Evolutionary conservation across 2,113 vertebrate genomes (phyloP).

Genomic region (Cariama cristata): DNA sequence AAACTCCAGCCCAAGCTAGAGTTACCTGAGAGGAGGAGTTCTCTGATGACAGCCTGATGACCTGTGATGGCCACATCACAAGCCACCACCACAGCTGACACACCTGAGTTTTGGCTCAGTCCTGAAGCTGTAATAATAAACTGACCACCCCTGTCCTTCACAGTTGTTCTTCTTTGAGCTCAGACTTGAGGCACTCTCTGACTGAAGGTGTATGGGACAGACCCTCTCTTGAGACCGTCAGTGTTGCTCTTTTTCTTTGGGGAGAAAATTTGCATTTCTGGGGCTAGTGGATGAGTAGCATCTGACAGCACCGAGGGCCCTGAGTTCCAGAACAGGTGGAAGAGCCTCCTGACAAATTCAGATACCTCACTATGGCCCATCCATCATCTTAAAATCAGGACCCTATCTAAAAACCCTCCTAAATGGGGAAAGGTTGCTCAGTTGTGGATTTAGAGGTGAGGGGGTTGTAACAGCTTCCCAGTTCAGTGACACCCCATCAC

Average conservation of each 20-base stretch:
- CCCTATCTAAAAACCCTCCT: neutral
- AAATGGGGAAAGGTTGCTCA: neutral
- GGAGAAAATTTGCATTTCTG: neutral
- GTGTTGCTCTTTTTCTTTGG: neutral
- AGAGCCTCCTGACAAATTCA: neutral
- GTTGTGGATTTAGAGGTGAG: neutral
- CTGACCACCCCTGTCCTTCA: neutral
- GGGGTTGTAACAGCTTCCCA: neutral
- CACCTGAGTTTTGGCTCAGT: neutral
- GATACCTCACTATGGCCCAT: neutral
- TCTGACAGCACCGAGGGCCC: neutral
- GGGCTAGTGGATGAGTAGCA: neutral
- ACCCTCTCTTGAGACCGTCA: accelerated
- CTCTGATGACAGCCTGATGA: neutral
- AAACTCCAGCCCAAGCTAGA: neutral
- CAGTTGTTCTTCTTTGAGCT: neutral
- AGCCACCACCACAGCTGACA: neutral
- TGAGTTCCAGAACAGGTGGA: neutral
- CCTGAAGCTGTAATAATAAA: neutral
- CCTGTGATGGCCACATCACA: neutral
- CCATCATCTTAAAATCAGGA: no score
- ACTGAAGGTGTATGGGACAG: neutral
- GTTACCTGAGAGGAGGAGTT: neutral
- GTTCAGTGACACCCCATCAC: neutral
- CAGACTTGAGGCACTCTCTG: neutral